phyloP scores from a whole-genome alignment of 1,140 invertebrate species.

The Zaprionus camerounensis region DNA sequence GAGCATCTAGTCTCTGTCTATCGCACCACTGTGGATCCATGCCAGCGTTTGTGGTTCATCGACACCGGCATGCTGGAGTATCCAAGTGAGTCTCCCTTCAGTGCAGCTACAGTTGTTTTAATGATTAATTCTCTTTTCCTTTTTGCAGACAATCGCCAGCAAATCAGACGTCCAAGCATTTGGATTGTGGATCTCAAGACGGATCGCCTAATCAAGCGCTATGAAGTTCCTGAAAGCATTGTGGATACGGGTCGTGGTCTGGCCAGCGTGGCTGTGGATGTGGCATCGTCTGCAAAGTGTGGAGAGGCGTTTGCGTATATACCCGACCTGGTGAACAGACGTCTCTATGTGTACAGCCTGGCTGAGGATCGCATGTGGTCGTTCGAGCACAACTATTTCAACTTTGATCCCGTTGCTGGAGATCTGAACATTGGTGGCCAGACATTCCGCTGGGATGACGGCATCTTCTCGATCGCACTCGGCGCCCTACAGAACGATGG shows the following conservation, averaged over 20 bases:
- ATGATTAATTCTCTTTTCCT: background rate
- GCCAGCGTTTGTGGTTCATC: slow-evolving; percentile 90
- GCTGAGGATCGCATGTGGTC: slow-evolving; percentile 88
- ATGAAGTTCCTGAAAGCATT: slow-evolving; percentile 73
- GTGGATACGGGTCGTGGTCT: slow-evolving; percentile 85
- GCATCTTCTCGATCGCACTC: slow-evolving; percentile 88
- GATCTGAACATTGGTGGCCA: slow-evolving; percentile 88
- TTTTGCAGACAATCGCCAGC: slow-evolving; percentile 85
- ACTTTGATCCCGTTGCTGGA: slow-evolving; percentile 88
- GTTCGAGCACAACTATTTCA: slow-evolving; percentile 89
- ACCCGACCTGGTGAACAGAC: slow-evolving; percentile 88
- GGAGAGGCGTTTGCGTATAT: slow-evolving; percentile 89
- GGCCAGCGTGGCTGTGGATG: slow-evolving; percentile 88
- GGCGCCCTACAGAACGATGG: slow-evolving; percentile 85
- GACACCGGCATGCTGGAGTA: slow-evolving; percentile 87
- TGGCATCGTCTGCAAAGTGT: slow-evolving; percentile 85
- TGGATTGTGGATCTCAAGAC: slow-evolving; percentile 88
- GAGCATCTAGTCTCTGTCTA: slow-evolving; percentile 88
- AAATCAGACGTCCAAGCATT: slow-evolving; percentile 87
- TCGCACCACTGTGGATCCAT: slow-evolving; percentile 87
- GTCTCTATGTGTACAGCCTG: slow-evolving; percentile 88
- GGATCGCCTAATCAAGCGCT: slow-evolving; percentile 76
- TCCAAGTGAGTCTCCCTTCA: slow-evolving; percentile 54
- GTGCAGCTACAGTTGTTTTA: background rate
- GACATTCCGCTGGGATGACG: slow-evolving; percentile 90